Conservation (phyloP, 2,888 invertebrate species). For the Scaptomyza parva region DNA sequence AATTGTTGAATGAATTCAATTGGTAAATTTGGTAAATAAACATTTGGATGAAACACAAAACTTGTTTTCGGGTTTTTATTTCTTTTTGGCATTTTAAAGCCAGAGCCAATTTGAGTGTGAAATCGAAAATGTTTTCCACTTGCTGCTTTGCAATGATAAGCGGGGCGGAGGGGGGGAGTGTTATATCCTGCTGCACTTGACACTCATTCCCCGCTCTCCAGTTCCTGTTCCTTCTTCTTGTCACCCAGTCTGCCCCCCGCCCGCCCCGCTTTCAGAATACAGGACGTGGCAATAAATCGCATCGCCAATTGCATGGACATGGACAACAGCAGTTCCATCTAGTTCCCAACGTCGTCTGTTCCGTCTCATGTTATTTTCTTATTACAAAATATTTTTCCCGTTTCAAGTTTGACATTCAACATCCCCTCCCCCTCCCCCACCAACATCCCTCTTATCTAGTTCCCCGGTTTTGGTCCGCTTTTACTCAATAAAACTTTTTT, state of each 20-base stretch:
- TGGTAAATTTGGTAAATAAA: conserved; percentile 75
- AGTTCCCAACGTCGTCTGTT: too few relatives aligned
- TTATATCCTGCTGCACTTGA: conserved; percentile 28
- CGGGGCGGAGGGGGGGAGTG: background rate
- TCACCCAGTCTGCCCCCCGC: conserved; percentile 20
- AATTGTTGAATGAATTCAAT: conserved; percentile 72
- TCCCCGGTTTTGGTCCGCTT: conserved; percentile 30
- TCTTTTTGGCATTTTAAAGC: conserved; percentile 33
- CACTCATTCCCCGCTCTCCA: background rate
- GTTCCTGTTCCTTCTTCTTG: conserved; percentile 12
- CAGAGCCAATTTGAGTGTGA: conserved; percentile 65
- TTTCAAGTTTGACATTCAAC: conserved; percentile 49
- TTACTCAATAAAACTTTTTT: conserved; percentile 77
- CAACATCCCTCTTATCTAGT: too few relatives aligned
- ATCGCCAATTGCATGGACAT: conserved; percentile 55
- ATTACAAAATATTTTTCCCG: conserved; percentile 56
- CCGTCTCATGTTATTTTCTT: conserved; percentile 51
- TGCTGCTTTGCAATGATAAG: background rate
- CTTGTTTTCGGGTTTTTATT: conserved; percentile 29
- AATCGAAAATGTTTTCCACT: conserved; percentile 69
- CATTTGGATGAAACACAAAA: conserved; percentile 53
- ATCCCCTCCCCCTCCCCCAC: too few relatives aligned
- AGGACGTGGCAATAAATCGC: conserved; percentile 74
- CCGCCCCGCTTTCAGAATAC: too few relatives aligned
- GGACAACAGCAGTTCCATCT: too few relatives aligned